phyloP scores from a whole-genome alignment of 2,888 invertebrate genomes.

The Loripinus fragilis region DNA sequence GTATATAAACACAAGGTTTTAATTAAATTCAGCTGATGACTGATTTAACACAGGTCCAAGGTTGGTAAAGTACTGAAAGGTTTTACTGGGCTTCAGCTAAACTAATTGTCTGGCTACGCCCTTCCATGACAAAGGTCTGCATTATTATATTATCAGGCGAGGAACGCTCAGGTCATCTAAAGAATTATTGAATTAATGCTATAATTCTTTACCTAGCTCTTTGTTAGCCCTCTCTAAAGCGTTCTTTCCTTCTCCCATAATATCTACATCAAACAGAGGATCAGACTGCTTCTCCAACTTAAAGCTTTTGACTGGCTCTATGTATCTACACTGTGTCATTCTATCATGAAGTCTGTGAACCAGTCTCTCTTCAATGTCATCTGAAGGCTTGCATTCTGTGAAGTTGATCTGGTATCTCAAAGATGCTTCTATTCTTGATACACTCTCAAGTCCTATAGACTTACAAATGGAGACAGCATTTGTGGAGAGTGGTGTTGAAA shows the following conservation, averaged over 20 bases:
- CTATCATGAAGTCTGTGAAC: constrained; percentile 89
- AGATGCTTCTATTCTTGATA: constrained; percentile 90
- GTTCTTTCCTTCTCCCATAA: constrained; percentile 89
- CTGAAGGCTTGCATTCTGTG: constrained; percentile 43
- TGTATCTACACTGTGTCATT: constrained; percentile 96
- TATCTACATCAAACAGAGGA: constrained; percentile 92
- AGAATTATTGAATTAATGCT: too few relatives aligned
- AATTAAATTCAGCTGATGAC: too few relatives aligned
- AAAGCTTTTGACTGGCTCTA: constrained; percentile 86
- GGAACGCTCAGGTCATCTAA: too few relatives aligned
- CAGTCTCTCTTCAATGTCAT: constrained; percentile 68
- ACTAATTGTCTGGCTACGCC: too few relatives aligned
- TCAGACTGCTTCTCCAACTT: constrained; percentile 86
- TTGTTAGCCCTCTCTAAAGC: constrained; percentile 93
- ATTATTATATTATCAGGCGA: too few relatives aligned
- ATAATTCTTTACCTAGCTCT: constrained; percentile 87
- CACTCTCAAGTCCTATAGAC: constrained; percentile 90
- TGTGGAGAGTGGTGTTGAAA: constrained; percentile 97
- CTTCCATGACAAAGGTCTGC: too few relatives aligned
- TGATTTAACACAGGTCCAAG: too few relatives aligned
- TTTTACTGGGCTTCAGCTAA: too few relatives aligned
- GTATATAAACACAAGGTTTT: too few relatives aligned
- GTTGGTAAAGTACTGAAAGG: too few relatives aligned
- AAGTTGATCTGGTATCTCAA: constrained; percentile 86
- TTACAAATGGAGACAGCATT: constrained; percentile 97